Evolutionary conservation across 2,797 vertebrate genomes (phyloP), one percentile per base, ranked within the genome.

Genomic region (Pagetopsis macropterus): DNA sequence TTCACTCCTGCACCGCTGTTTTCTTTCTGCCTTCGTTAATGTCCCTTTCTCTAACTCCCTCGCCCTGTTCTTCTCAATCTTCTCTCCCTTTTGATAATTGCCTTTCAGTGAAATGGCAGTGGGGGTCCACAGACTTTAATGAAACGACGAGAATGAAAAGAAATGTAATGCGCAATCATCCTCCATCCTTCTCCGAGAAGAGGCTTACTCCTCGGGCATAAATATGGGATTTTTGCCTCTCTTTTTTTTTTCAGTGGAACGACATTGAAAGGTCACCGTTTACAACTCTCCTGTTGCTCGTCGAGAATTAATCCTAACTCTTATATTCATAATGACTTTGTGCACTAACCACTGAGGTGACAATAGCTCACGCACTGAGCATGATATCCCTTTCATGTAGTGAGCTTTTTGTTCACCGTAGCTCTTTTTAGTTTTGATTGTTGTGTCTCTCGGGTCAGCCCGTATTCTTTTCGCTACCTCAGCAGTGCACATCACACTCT

Each of bases 11-110:
- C 66, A 23, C 73, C 66, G 43, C 60, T 70, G 72, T 84, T 79
- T 85, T 67, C 65, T 12, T 61, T 74, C n/a, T 33, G 57, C 61
- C 72, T 64, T 84, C 72, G 79, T 79, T 87, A 84, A 79, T 67
- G 75, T 74, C 71, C 46, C 58, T 46, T 45, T 63, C 41, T 64
- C 58, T 21, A 51, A 51, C 72, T 70, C 70, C 68, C 54, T 63
- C 33, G 1, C n/a, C 31, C n/a, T 5, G 1, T 51, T 65, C 72
- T 55, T 37, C 44, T 72, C 1, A 5, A 52, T 54, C 60, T 19
- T 2, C 54, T 60, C 33, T 3, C 69, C 58, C 61, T 81, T 83
- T 67, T 70, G 17, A 67, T 69, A 63, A 31, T 75, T 79, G 70
- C 62, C 75, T 67, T 45, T 74, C 33, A 13, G 44, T 62, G 23